Base-by-base conservation (phyloP, 2,797 vertebrate species). In the Phoxinus dragarum region DNA sequence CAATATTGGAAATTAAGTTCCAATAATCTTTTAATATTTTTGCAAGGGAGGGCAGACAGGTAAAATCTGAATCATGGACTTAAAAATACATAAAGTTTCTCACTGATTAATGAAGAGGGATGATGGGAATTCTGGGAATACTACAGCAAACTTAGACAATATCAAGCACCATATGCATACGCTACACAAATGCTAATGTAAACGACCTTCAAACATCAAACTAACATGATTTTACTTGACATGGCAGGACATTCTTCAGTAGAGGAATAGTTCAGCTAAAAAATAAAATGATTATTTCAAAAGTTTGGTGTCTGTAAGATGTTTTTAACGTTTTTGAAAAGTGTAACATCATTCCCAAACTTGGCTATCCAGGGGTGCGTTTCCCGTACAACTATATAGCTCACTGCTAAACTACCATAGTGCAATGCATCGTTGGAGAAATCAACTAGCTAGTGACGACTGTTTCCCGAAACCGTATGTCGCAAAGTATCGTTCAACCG, bases 21-120 rank as follows among this genome's bases (percentile, higher is more conserved):
- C 40, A 56, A 42, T 79, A 44, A 73, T 76, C 40, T 56, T 9
- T 40, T 44, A 34, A 36, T 72, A 27, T 47, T n/a, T 72, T 36
- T 83, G 74, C 68, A 69, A 61, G 47, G 66, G 71, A 69, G 73
- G 52, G 49, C 68, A 84, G 56, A 81, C 79, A 76, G 82, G 73
- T 31, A 7, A 79, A 83, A 84, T 83, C 76, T 79, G 74, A 49
- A 64, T 38, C 68, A 73, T 67, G 40, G 61, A 64, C 71, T 81
- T 61, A 67, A 84, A 79, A 81, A 54, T 44, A 86, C 82, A 49
- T 23, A 71, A 69, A 80, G 42, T 80, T 83, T 73, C 23, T 8
- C 42, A 82, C 17, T 80, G 77, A 86, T 69, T 86, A 56, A 81
- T 52, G 68, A 56, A 59, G 54, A 2, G 38, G 38, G 21, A 38